Evolutionary conservation across 2,113 vertebrate species (phyloP).

Genomic region (Leptobrachium leishanense): DNA sequence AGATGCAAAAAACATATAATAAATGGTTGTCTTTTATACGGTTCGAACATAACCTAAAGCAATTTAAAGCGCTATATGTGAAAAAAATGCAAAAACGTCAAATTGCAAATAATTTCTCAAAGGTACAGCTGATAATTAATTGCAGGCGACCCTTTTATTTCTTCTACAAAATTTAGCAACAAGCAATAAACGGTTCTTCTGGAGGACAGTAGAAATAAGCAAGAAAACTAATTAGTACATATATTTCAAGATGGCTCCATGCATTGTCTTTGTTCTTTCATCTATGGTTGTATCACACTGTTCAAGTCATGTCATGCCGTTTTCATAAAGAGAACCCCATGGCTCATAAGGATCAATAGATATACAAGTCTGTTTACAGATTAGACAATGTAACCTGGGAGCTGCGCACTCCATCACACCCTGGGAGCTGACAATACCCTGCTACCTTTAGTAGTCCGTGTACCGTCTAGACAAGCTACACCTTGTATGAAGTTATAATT

Average conservation of each 20-base stretch:
- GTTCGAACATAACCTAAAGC: no score
- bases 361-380: constrained; percentile 24
- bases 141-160: no score
- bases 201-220: background rate
- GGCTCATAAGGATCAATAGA: constrained; percentile 29
- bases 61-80: no score
- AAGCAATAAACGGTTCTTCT: background rate
- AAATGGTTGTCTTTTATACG: no score
- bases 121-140: no score
- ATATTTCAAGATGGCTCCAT: background rate
- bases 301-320: constrained; percentile 3
- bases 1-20: no score
- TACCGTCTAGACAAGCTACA: background rate
- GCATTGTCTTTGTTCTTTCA: background rate
- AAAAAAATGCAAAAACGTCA: no score
- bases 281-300: constrained; percentile 15
- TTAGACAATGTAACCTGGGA: constrained; percentile 4
- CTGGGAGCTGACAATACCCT: background rate
- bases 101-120: no score
- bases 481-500: background rate
- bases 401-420: constrained; percentile 15
- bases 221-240: constrained; percentile 3
- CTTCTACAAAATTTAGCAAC: background rate
- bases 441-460: background rate
- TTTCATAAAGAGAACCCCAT: constrained; percentile 27